A percentile compares a stretch with the other conserved stretches of the same genome.
phyloP scores from a whole-genome alignment of 2,888 invertebrate genomes.

The Caenorhabditis angaria region DNA sequence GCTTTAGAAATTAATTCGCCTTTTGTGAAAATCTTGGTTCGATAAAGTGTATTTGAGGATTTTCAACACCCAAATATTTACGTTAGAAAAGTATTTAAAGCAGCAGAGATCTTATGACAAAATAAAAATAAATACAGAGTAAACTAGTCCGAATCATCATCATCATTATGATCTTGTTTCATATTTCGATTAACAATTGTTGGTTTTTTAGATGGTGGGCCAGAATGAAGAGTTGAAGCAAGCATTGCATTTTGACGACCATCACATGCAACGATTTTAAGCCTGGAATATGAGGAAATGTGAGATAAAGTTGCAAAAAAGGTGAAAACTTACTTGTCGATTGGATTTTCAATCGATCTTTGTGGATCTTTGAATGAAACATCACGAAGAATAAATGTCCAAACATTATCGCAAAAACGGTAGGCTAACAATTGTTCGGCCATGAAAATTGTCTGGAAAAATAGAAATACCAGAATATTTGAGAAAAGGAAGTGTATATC shows the following conservation, averaged over 20 bases:
- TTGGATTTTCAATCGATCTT: conserved; percentile 36
- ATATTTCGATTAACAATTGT: background rate
- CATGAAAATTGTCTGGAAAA: conserved; percentile 90
- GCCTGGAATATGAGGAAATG: conserved; percentile 77
- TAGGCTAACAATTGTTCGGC: conserved; percentile 72
- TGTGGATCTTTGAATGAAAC: conserved; percentile 83
- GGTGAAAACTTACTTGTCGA: conserved; percentile 24
- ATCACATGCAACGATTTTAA: conserved; percentile 97
- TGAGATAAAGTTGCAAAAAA: background rate
- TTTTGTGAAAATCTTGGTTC: no score
- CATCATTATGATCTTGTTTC: conserved; percentile 11
- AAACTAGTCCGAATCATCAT: conserved; percentile 23
- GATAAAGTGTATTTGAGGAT: no score
- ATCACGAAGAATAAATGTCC: conserved; percentile 98
- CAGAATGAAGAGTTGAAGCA: background rate
- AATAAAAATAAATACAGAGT: background rate
- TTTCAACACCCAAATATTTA: no score
- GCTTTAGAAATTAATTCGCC: no score
- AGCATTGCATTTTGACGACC: conserved; percentile 75
- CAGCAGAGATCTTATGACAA: conserved; percentile 1
- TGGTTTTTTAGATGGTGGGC: conserved; percentile 21
- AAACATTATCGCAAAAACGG: conserved; percentile 99
- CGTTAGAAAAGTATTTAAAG: no score
- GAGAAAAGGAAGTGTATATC: no score
- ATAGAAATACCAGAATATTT: conserved; percentile 76